Conservation (phyloP, 2,888 invertebrate genomes). For the Lottia scabra region DNA sequence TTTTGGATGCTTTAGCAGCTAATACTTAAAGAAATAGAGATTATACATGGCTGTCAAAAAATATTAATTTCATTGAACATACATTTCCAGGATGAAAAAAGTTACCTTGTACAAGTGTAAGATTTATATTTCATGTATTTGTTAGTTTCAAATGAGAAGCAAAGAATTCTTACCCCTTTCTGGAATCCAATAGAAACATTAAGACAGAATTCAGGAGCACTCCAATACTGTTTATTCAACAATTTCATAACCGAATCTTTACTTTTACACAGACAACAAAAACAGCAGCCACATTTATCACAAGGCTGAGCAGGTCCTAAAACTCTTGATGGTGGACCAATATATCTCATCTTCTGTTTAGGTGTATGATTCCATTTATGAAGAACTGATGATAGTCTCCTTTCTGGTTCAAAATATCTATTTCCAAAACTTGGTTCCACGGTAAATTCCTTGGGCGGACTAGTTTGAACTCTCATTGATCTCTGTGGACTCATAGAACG, state of each 20-base stretch:
- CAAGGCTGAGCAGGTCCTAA: constrained; percentile 8
- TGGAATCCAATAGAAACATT: constrained; percentile 19
- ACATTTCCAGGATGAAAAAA: too few relatives aligned
- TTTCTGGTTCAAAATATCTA: constrained; percentile 8
- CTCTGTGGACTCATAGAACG: constrained; percentile 15
- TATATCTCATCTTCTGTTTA: neutral
- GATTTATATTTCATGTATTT: too few relatives aligned
- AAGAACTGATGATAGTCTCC: neutral
- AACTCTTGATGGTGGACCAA: constrained; percentile 3
- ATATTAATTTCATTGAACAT: too few relatives aligned
- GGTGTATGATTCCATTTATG: constrained; percentile 5
- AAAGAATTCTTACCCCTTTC: constrained; percentile 14
- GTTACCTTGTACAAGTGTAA: too few relatives aligned
- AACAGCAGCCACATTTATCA: constrained; percentile 15
- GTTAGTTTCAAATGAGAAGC: too few relatives aligned
- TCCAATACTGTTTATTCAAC: constrained; percentile 17
- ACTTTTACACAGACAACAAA: constrained; percentile 16
- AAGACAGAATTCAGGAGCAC: constrained; percentile 15
- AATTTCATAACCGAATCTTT: constrained; percentile 9
- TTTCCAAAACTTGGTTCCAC: constrained; percentile 10
- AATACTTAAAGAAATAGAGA: too few relatives aligned
- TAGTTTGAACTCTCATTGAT: constrained; percentile 5
- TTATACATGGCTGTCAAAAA: too few relatives aligned
- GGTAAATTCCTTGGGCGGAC: constrained; percentile 10
- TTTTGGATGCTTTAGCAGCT: too few relatives aligned